phyloP scores from a whole-genome alignment of 2,113 vertebrate genomes.

The Argyrosomus japonicus region DNA sequence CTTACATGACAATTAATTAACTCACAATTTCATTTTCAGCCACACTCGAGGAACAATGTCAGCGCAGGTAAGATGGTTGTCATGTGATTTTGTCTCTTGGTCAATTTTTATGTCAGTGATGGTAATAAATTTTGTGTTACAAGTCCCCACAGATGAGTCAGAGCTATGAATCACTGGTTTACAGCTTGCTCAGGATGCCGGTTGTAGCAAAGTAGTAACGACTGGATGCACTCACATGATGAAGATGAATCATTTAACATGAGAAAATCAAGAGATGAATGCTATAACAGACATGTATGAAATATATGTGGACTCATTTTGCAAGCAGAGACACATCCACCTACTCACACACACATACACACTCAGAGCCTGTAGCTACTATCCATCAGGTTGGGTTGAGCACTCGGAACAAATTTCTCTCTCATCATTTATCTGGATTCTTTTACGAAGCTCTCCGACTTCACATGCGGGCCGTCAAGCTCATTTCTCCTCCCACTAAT shows the following conservation, averaged over 20 bases:
- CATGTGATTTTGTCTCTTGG: slow-evolving; percentile 19
- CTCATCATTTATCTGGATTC: slow-evolving; percentile 58
- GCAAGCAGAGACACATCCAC: not conserved
- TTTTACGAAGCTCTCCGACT: slow-evolving; percentile 41
- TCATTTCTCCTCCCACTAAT: slow-evolving; percentile 74
- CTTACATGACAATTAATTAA: not conserved
- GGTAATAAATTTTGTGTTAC: slow-evolving; percentile 40
- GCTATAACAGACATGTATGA: not conserved
- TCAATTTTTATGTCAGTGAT: slow-evolving; percentile 27
- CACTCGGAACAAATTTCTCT: slow-evolving; percentile 39
- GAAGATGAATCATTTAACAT: slow-evolving; percentile 42
- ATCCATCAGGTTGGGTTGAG: slow-evolving; percentile 44
- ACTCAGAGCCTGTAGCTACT: not conserved
- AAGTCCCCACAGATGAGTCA: slow-evolving; percentile 39
- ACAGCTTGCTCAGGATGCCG: slow-evolving; percentile 27
- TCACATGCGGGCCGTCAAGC: slow-evolving; percentile 60
- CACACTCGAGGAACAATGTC: not conserved
- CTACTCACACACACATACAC: not conserved
- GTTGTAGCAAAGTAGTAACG: not conserved
- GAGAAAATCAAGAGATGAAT: slow-evolving; percentile 1
- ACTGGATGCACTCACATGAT: slow-evolving; percentile 47
- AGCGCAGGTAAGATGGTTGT: slow-evolving; percentile 2
- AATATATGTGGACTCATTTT: slow-evolving; percentile 2
- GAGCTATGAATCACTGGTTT: slow-evolving; percentile 50
- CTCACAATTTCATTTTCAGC: not conserved